Conservation (phyloP, 2,888 invertebrate genomes). For the Trachelus stipa region DNA sequence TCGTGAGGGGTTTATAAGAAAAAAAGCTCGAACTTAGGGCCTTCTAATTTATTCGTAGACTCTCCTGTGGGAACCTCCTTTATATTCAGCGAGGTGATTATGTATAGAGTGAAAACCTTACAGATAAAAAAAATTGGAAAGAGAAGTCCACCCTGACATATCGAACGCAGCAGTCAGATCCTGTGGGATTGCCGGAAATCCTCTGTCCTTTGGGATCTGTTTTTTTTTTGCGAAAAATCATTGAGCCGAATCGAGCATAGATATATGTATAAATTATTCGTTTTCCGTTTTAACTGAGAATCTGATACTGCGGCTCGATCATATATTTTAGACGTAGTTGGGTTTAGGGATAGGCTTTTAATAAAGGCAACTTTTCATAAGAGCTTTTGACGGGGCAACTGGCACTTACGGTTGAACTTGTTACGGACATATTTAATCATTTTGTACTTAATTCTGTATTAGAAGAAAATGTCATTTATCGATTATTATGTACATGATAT, state of each 20-base stretch:
- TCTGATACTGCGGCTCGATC: neutral
- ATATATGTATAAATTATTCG: neutral
- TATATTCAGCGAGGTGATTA: neutral
- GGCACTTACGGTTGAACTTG: neutral
- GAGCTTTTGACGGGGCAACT: neutral
- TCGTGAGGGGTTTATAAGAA: neutral
- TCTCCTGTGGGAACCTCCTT: constrained; percentile 10
- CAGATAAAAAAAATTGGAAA: neutral
- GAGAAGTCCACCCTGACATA: neutral
- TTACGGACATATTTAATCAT: neutral
- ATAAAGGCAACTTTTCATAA: neutral
- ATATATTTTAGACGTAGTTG: neutral
- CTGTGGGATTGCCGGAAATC: neutral
- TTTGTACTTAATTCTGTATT: neutral
- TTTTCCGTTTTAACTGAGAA: neutral
- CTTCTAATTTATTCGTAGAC: constrained; percentile 9
- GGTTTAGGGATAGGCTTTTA: neutral
- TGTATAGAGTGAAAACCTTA: neutral
- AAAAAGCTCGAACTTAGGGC: neutral
- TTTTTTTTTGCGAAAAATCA: neutral
- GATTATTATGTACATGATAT: neutral
- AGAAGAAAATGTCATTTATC: neutral
- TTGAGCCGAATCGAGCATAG: neutral
- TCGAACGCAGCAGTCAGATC: neutral
- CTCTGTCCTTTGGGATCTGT: neutral